Conservation (phyloP, 1,140 invertebrate species). For the Drosophila orena region DNA sequence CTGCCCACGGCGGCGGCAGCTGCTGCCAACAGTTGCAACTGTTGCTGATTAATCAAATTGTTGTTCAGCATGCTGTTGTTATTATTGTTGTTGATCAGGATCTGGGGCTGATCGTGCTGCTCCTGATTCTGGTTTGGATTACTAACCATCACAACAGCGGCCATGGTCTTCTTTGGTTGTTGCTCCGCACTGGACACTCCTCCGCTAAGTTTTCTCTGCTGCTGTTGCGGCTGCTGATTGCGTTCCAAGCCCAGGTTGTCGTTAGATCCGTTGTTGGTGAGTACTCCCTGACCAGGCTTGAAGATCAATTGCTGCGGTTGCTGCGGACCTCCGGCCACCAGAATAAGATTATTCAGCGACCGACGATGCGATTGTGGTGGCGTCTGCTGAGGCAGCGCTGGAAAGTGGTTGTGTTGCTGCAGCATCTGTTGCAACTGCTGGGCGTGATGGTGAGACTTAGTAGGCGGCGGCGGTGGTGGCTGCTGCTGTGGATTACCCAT, state of each 20-base stretch:
- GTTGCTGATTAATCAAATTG: constrained; percentile 75
- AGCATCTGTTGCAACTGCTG: constrained; percentile 80
- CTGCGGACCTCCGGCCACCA: constrained; percentile 76
- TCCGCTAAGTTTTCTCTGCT: constrained; percentile 66
- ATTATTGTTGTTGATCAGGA: constrained; percentile 76
- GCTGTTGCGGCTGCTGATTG: constrained; percentile 49
- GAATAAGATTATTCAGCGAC: constrained; percentile 81
- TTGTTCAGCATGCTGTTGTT: constrained; percentile 77
- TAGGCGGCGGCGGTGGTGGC: constrained; percentile 46
- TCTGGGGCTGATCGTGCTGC: constrained; percentile 53
- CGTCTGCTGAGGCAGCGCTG: constrained; percentile 84
- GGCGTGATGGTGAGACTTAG: constrained; percentile 85
- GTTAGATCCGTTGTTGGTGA: constrained; percentile 57
- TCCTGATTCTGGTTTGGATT: constrained; percentile 52
- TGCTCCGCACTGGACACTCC: constrained; percentile 38
- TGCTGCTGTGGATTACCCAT: constrained; percentile 68
- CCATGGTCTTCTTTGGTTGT: constrained; percentile 82
- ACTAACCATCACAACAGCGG: constrained; percentile 84
- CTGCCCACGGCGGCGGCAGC: constrained; percentile 67
- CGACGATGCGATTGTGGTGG: constrained; percentile 78
- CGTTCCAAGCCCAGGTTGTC: constrained; percentile 48
- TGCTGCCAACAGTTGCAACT: constrained; percentile 74
- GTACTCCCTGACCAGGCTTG: constrained; percentile 74
- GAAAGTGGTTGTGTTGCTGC: constrained; percentile 84
- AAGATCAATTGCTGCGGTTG: constrained; percentile 78